Percentiles rank a stretch among this genome's conserved stretches.
phyloP scores from a whole-genome alignment of 1,140 invertebrate genomes.

The Holotrichia oblita region DNA sequence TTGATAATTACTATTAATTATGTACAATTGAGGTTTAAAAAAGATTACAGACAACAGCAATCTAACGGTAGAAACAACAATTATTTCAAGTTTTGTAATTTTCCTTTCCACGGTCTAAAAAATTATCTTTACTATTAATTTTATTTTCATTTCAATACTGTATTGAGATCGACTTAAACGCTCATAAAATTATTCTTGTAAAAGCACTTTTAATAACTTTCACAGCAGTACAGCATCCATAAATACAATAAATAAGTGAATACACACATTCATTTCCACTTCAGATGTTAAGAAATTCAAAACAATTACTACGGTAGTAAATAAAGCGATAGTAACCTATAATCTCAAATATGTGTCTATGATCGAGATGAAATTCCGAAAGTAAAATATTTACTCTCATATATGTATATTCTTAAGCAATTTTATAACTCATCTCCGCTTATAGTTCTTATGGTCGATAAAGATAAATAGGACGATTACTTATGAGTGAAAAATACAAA shows the following conservation, averaged over 20 bases:
- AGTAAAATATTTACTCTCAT: neutral
- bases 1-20: too few species aligned
- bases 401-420: neutral
- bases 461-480: neutral
- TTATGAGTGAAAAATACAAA: neutral
- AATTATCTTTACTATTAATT: too few species aligned
- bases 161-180: too few species aligned
- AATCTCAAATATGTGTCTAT: neutral
- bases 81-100: too few species aligned
- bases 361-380: neutral
- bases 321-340: neutral
- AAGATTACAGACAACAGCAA: too few species aligned
- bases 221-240: too few species aligned
- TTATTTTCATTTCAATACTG: too few species aligned
- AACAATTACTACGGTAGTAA: neutral
- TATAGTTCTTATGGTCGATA: neutral
- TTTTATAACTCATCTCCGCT: neutral
- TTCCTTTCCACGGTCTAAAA: too few species aligned
- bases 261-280: neutral
- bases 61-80: too few species aligned
- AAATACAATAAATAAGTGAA: neutral
- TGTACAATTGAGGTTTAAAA: too few species aligned
- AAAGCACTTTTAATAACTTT: too few species aligned
- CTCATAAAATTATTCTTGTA: too few species aligned
- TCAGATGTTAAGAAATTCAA: neutral